Evolutionary conservation across 2,888 invertebrate genomes (phyloP).

Genomic region (Leistus spinibarbis): DNA sequence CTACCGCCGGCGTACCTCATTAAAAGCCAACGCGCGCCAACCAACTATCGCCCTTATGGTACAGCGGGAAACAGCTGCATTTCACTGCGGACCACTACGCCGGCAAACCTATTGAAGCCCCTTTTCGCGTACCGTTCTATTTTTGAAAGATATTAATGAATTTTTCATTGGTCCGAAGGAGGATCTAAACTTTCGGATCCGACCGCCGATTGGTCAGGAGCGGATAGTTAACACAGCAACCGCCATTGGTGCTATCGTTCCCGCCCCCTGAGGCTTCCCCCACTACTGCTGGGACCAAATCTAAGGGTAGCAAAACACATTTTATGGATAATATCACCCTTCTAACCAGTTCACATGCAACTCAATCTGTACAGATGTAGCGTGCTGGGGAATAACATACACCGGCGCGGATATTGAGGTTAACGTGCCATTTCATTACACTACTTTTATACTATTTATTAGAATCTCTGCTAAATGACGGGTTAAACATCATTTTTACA

Average conservation of each 20-base stretch:
- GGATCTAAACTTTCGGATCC: slow-evolving; percentile 50
- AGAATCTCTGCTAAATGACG: too few relatives aligned
- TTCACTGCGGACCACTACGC: background rate
- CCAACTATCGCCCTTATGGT: slow-evolving; percentile 53
- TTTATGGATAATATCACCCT: background rate
- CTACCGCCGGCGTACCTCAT: slow-evolving; percentile 58
- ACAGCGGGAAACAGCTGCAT: slow-evolving; percentile 44
- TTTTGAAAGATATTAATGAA: slow-evolving; percentile 61
- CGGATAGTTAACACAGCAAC: slow-evolving; percentile 52
- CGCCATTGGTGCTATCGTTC: slow-evolving; percentile 48
- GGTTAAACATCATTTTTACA: too few relatives aligned
- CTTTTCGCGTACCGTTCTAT: slow-evolving; percentile 53
- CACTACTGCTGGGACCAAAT: background rate
- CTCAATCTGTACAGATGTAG: slow-evolving; percentile 58
- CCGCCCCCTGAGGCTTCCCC: slow-evolving; percentile 25
- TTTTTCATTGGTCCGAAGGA: slow-evolving; percentile 60
- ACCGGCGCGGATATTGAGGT: background rate
- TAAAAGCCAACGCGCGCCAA: slow-evolving; percentile 43
- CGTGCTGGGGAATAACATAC: background rate
- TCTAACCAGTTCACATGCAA: slow-evolving; percentile 40
- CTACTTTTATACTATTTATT: too few relatives aligned
- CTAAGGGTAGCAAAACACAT: background rate
- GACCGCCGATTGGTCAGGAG: slow-evolving; percentile 53
- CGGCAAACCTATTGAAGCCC: background rate
- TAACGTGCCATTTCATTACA: background rate